Evolutionary conservation across 2,113 vertebrate genomes (phyloP).

Genomic region (Dasyprocta punctata): DNA sequence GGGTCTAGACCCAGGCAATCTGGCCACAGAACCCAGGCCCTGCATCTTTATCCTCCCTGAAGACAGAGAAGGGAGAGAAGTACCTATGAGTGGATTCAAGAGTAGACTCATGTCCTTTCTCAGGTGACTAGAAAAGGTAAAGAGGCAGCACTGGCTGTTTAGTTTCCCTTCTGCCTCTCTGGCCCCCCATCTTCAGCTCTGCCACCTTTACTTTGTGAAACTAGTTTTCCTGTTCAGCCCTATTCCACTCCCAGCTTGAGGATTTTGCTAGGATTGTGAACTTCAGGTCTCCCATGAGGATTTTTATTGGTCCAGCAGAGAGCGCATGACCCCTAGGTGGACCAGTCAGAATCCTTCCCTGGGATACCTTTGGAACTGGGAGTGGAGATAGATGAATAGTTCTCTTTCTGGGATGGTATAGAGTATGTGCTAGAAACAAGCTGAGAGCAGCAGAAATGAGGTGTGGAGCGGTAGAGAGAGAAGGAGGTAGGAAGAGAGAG

Average conservation of each 20-base stretch:
- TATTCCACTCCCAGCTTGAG: background rate
- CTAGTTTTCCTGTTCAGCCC: background rate
- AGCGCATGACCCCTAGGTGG: background rate
- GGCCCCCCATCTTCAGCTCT: background rate
- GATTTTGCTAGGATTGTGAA: too few species aligned
- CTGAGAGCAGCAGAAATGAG: background rate
- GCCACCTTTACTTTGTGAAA: too few species aligned
- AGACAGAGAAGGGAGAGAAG: background rate
- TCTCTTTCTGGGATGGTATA: background rate
- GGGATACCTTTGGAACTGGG: background rate
- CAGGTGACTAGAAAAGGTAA: background rate
- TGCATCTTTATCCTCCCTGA: background rate
- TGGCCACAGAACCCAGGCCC: background rate
- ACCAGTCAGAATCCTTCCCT: background rate
- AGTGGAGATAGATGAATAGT: too few species aligned
- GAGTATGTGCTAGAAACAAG: background rate
- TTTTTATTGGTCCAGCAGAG: background rate
- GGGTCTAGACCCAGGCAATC: background rate
- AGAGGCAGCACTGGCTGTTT: background rate
- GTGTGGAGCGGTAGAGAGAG: background rate
- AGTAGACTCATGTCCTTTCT: background rate
- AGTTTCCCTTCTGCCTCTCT: background rate
- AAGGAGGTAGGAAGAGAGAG: background rate
- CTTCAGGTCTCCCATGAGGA: background rate
- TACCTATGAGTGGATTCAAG: background rate